Conservation (phyloP, 2,888 invertebrate genomes). For the Lasioglossum figueresi region DNA sequence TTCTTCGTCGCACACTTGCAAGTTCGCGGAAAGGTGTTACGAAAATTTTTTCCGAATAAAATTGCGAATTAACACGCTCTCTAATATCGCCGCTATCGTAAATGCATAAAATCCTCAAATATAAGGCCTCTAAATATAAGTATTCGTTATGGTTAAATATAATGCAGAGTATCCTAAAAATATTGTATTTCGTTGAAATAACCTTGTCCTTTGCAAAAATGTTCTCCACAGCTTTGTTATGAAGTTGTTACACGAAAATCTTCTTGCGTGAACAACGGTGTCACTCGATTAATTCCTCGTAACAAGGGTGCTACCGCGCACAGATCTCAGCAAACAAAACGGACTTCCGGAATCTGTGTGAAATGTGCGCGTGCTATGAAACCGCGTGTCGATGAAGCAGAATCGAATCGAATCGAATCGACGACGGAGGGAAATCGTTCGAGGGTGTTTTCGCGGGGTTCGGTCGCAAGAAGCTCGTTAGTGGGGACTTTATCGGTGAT, state of each 20-base stretch:
- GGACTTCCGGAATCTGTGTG: not conserved
- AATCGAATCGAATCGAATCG: not conserved
- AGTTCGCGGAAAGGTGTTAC: not conserved
- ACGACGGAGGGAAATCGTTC: not conserved
- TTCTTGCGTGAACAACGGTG: no score
- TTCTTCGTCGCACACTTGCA: not conserved
- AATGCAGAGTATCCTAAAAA: no score
- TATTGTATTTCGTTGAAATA: no score
- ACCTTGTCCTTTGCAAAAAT: no score
- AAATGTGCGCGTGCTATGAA: not conserved
- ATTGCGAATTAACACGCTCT: no score
- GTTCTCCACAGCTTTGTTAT: no score
- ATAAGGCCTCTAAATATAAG: no score
- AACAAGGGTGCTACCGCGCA: not conserved
- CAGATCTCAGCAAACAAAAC: not conserved
- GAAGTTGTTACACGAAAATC: no score
- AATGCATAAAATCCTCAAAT: no score
- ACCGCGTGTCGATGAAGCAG: not conserved
- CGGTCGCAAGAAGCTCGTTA: constrained; percentile 22
- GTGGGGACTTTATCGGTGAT: not conserved
- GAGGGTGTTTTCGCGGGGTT: not conserved
- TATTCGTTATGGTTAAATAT: no score
- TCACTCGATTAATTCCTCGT: not conserved
- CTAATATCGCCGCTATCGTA: no score
- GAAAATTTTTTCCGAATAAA: no score